Evolutionary conservation across 2,888 invertebrate species (phyloP).

Genomic region (Dynastes tityus): DNA sequence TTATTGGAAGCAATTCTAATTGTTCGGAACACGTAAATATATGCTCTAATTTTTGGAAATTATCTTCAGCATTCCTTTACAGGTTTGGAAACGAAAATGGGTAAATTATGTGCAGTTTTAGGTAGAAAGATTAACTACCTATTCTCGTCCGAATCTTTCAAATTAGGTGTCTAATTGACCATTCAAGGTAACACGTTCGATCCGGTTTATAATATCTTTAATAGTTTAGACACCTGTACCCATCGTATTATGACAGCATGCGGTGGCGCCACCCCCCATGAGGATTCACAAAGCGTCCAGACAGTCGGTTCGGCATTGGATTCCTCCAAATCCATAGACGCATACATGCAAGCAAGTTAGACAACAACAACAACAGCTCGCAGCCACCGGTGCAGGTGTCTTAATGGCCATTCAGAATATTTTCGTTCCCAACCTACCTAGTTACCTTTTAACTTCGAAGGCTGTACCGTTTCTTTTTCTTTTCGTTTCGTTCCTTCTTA

Average conservation of each 20-base stretch:
- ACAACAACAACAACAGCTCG: conserved; percentile 37
- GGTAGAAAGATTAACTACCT: not conserved
- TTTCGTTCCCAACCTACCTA: conserved; percentile 48
- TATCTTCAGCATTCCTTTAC: not conserved
- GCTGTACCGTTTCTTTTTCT: conserved; percentile 34
- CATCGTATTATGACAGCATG: conserved; percentile 57
- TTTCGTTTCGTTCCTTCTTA: conserved; percentile 26
- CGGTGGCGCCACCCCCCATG: conserved; percentile 65
- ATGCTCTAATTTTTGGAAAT: too few relatives aligned
- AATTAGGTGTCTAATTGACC: conserved; percentile 53
- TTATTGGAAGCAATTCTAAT: too few relatives aligned
- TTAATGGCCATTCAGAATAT: conserved; percentile 59
- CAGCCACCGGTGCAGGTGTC: conserved; percentile 61
- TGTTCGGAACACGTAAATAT: too few relatives aligned
- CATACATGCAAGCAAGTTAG: conserved; percentile 31
- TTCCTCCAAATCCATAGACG: conserved; percentile 48
- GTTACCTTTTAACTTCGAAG: conserved; percentile 47
- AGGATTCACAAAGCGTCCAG: conserved; percentile 58
- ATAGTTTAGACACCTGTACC: conserved; percentile 64
- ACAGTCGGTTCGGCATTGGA: conserved; percentile 37
- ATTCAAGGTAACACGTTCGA: conserved; percentile 51
- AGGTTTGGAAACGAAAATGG: not conserved
- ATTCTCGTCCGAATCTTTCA: conserved; percentile 12
- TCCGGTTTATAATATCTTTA: conserved; percentile 55
- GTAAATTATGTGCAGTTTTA: not conserved